These are phyloP conservation scores for Etia nguti DNA, from an alignment of 2,113 vertebrate genomes.

Conservation along the genomic window DNA sequence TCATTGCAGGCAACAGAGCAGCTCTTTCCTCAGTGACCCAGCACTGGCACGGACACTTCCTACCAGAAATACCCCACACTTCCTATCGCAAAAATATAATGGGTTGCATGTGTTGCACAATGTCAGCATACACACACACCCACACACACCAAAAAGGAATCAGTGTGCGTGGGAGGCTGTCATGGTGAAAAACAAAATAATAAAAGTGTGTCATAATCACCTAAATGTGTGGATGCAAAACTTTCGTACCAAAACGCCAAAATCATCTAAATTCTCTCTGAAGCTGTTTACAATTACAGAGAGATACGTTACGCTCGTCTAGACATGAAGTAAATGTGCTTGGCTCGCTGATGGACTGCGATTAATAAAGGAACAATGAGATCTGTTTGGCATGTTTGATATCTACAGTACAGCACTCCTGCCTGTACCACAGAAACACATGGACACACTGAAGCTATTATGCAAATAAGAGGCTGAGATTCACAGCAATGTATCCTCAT, in stretches of 20 bases:
- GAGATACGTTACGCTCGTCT: background rate
- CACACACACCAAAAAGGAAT: background rate
- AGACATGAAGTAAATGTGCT: background rate
- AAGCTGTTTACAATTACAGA: background rate
- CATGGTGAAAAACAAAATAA: slow-evolving; percentile 5
- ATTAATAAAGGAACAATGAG: slow-evolving; percentile 24
- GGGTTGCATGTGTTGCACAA: background rate
- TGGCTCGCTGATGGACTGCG: background rate
- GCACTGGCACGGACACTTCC: slow-evolving; percentile 31
- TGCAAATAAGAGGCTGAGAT: background rate
- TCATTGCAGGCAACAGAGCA: background rate
- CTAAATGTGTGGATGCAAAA: background rate
- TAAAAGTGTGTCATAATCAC: background rate
- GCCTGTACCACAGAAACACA: slow-evolving; percentile 24
- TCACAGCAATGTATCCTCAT: background rate
- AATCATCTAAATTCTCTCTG: background rate
- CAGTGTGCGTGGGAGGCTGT: background rate
- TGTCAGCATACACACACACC: background rate
- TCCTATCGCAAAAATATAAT: background rate
- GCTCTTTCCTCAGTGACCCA: slow-evolving; percentile 20
- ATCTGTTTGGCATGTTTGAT: slow-evolving; percentile 8
- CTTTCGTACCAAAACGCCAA: rapidly evolving
- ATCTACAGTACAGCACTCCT: background rate
- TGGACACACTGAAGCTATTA: slow-evolving; percentile 17
- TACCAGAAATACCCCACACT: slow-evolving; percentile 18